These are phyloP conservation scores for Platorchestia sp. DNA, from an alignment of 1,140 invertebrate species.

Conservation along the genomic window DNA sequence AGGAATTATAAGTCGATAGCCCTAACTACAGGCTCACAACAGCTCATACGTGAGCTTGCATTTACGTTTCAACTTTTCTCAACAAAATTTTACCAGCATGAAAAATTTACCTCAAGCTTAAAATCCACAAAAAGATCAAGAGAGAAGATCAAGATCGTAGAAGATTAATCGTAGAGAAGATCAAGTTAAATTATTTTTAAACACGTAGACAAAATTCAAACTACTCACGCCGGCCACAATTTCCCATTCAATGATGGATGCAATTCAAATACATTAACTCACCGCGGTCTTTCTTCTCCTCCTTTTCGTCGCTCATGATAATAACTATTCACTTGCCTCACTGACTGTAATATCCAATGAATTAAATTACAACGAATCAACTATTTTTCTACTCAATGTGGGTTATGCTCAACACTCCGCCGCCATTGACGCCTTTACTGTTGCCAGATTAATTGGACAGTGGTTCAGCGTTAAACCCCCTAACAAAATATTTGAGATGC, in stretches of 20 bases:
- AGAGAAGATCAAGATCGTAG: too few species aligned
- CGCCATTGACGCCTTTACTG: conserved; percentile 17
- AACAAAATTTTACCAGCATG: too few species aligned
- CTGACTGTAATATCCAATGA: background rate
- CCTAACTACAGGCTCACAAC: too few species aligned
- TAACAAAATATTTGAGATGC: background rate
- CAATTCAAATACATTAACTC: background rate
- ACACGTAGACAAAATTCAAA: background rate
- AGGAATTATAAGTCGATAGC: too few species aligned
- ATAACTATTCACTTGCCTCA: background rate
- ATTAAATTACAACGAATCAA: background rate
- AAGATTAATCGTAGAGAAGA: too few species aligned
- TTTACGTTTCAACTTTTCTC: background rate
- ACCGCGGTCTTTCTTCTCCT: conserved; percentile 32
- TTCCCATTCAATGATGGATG: background rate
- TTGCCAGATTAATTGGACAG: background rate
- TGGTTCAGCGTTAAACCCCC: background rate
- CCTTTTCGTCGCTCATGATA: conserved; percentile 23
- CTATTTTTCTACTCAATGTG: background rate
- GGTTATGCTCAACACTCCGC: background rate
- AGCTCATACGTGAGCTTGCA: too few species aligned
- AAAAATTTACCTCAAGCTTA: background rate
- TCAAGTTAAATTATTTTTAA: background rate
- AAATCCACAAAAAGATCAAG: background rate
- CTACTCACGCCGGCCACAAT: background rate